Conservation (phyloP, 2,888 invertebrate species). For the Spisula solida region DNA sequence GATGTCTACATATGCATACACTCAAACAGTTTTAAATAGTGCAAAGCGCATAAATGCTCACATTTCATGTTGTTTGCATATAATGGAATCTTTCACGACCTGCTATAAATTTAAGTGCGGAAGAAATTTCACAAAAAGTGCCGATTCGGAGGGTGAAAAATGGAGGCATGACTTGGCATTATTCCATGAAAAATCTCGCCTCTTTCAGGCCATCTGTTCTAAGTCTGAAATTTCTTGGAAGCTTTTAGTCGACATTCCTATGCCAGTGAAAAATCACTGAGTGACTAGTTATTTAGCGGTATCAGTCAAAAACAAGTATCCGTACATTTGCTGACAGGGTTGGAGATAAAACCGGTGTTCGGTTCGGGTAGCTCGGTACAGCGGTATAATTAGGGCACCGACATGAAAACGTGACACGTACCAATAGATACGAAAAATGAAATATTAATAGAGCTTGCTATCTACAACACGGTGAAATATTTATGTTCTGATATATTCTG, state of each 20-base stretch:
- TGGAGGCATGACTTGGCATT: constrained; percentile 24
- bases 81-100: neutral
- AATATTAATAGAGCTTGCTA: constrained; percentile 15
- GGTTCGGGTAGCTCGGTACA: constrained; percentile 17
- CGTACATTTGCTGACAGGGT: constrained; percentile 19
- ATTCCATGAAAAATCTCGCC: constrained; percentile 15
- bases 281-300: constrained; percentile 34
- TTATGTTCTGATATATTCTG: constrained; percentile 3
- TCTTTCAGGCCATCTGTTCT: constrained; percentile 41
- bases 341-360: constrained; percentile 21
- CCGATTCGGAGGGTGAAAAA: neutral
- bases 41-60: constrained; percentile 16
- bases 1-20: neutral
- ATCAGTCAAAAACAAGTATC: constrained; percentile 34
- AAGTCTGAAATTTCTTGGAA: constrained; percentile 18
- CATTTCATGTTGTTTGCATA: neutral
- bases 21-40: neutral
- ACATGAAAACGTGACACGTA: constrained; percentile 18
- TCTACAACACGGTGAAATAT: constrained; percentile 19
- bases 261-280: constrained; percentile 25
- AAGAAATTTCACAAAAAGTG: neutral
- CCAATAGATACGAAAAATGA: neutral
- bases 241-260: constrained; percentile 11
- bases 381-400: neutral
- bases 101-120: constrained; percentile 10